Conservation (phyloP, 1,140 invertebrate species). For the Drosophila athabasca region DNA sequence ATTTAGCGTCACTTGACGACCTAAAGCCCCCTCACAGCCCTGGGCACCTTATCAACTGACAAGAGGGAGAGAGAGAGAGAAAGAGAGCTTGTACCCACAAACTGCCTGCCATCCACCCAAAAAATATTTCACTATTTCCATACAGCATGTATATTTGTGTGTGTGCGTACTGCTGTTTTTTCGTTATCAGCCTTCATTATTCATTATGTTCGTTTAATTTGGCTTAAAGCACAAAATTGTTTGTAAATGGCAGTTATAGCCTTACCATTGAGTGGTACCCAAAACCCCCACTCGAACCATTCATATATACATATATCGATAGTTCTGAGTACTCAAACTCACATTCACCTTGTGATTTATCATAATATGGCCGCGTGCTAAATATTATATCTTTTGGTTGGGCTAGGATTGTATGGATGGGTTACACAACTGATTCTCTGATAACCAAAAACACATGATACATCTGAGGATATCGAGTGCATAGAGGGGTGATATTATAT, state of each 20-base stretch:
- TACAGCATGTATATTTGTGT: slow-evolving; percentile 1
- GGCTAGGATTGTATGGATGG: slow-evolving; percentile 9
- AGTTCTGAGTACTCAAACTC: slow-evolving; percentile 1
- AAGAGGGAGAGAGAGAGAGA: not conserved
- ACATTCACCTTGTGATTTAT: slow-evolving; percentile 46
- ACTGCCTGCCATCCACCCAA: slow-evolving; percentile 31
- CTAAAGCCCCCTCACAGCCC: slow-evolving; percentile 49
- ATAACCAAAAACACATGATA: slow-evolving; percentile 27
- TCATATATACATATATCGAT: slow-evolving; percentile 17
- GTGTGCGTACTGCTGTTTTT: not conserved
- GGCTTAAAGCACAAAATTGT: slow-evolving; percentile 36
- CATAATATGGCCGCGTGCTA: slow-evolving; percentile 47
- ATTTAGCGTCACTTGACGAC: slow-evolving; percentile 77
- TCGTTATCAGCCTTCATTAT: slow-evolving; percentile 56
- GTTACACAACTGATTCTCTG: slow-evolving; percentile 36
- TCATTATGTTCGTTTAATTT: slow-evolving; percentile 48
- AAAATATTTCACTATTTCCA: slow-evolving; percentile 11
- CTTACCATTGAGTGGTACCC: slow-evolving; percentile 25
- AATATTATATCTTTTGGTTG: slow-evolving; percentile 35
- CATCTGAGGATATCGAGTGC: slow-evolving; percentile 1
- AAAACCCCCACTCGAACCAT: not conserved
- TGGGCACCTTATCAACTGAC: slow-evolving; percentile 60
- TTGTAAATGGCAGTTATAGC: slow-evolving; percentile 49
- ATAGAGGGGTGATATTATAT: no score
- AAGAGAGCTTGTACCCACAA: slow-evolving; percentile 44